Evolutionary conservation across 2,113 vertebrate genomes (phyloP), one percentile per base, ranked within the genome.

Genomic region (Ptilorrhoa leucosticta): DNA sequence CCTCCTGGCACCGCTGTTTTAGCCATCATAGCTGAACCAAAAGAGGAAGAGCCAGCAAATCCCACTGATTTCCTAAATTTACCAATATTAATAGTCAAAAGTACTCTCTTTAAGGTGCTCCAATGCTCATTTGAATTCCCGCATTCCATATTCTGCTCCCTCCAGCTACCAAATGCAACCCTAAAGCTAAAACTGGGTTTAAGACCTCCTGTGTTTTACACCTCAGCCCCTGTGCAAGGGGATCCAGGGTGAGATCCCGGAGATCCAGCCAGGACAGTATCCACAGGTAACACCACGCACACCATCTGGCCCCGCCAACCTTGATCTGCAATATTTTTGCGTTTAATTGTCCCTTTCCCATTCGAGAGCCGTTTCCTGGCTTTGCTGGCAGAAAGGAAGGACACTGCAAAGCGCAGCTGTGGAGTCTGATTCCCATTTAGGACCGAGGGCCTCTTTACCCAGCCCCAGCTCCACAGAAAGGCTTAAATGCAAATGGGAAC

Each of bases 381-480:
- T 75, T 30, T 48, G 85, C 90, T 58, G 9, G 47, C 92, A 58
- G 71, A 68, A 40, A 57, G 86, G 87, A 83, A 83, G 94, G 92
- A 77, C 92, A 66, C 75, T 65, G 84, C 8, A n/a, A 77, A 92
- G 30, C 0, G 1, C 85, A 96, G 94, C 56, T 92, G 96, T 83
- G 76, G 79, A 94, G 88, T 89, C 95, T 96, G 93, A 96, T 96
- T 96, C 90, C 92, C 83, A 97, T 97, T 97, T 95, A 94, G 66
- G 89, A 69, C 66, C 4, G 28, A 97, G 89, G 94, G 94, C 92
- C 96, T 77, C 94, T 89, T 83, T 71, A 40, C 92, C 60, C 85
- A 9, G 76, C 88, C 47, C 68, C 85, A 81, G 92, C 76, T 60
- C 72, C 2, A 53, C 73, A 61, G 30, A 84, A 91, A 94, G 81